Conservation (phyloP, 2,797 vertebrate genomes). For the Argyrosomus regius region DNA sequence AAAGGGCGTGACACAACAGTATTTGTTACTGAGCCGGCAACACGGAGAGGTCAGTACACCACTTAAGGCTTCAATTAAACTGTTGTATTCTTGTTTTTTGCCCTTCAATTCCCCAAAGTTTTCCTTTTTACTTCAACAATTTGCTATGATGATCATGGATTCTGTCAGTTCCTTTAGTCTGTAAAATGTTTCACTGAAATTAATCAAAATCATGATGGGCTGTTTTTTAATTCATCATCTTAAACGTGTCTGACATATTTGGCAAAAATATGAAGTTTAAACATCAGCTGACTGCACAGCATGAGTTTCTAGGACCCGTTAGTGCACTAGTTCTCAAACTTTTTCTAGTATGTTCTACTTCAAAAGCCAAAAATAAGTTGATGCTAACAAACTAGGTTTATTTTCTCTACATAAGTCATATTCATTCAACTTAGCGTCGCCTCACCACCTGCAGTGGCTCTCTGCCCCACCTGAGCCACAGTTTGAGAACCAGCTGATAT, state of each 20-base stretch:
- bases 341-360: too few relatives aligned
- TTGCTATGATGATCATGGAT: background rate
- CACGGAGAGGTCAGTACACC: background rate
- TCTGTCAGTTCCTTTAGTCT: background rate
- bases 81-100: background rate
- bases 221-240: background rate
- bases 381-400: too few relatives aligned
- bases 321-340: too few relatives aligned
- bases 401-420: too few relatives aligned
- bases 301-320: background rate
- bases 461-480: too few relatives aligned
- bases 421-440: too few relatives aligned
- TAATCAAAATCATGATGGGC: background rate
- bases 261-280: background rate
- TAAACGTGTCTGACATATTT: background rate
- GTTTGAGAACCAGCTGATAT: background rate
- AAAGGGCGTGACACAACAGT: background rate
- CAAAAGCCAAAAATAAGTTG: too few relatives aligned
- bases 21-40: conserved; percentile 18
- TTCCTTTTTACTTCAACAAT: background rate
- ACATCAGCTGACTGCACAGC: background rate
- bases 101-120: background rate
- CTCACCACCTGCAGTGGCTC: too few relatives aligned
- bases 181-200: background rate
- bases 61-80: background rate